Evolutionary conservation across 2,797 vertebrate genomes (phyloP).

Genomic region (Pseudomugil tenellus): DNA sequence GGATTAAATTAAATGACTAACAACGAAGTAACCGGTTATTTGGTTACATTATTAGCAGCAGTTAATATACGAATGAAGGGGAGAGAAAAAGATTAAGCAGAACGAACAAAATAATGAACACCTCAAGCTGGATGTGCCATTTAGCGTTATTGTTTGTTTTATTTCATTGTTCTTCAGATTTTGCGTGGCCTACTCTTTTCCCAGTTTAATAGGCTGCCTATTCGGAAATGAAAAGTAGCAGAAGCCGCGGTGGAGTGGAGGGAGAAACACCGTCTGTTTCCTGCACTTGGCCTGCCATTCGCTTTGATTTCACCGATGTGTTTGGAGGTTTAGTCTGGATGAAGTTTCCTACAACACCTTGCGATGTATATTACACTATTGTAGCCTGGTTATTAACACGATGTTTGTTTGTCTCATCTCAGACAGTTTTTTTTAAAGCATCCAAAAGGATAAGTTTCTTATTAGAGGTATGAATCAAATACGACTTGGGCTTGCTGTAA

Average conservation of each 20-base stretch:
- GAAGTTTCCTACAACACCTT: conserved; percentile 39
- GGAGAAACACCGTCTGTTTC: conserved; percentile 19
- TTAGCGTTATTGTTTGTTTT: neutral
- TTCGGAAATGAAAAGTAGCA: conserved; percentile 9
- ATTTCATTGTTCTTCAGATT: neutral
- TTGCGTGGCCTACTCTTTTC: conserved; percentile 6
- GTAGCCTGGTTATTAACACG: conserved; percentile 65
- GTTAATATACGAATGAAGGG: too few relatives aligned
- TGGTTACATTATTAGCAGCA: too few relatives aligned
- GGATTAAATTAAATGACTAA: conserved; percentile 48
- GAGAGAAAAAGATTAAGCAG: neutral
- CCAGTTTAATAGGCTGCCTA: neutral
- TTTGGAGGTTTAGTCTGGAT: conserved; percentile 31
- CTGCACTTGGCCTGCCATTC: conserved; percentile 49
- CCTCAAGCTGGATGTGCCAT: neutral
- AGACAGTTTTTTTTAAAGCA: conserved; percentile 62
- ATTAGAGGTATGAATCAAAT: conserved; percentile 79
- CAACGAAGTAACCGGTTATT: neutral
- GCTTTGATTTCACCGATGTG: conserved; percentile 6
- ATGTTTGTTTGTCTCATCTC: conserved; percentile 68
- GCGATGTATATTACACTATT: conserved; percentile 14
- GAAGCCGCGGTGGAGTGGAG: conserved; percentile 1
- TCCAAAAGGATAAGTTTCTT: conserved; percentile 73
- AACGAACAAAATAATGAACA: conserved; percentile 3
- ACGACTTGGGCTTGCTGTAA: conserved; percentile 57